Evolutionary conservation across 2,113 vertebrate species (phyloP).

Genomic region (Amphilophus citrinellus): DNA sequence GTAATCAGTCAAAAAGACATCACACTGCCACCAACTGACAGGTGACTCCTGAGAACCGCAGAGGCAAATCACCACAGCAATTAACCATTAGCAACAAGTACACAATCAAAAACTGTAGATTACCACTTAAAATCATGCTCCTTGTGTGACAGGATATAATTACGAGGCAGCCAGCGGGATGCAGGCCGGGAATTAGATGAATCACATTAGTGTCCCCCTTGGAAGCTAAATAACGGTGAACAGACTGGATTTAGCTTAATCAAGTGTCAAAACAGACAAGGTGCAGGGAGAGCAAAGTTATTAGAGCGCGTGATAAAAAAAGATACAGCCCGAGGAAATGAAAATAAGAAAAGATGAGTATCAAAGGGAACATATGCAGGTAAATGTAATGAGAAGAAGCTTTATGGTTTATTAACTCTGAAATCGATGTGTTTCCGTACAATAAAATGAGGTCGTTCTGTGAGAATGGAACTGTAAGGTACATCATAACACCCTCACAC

Average conservation of each 20-base stretch:
- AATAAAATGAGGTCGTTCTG: conserved; percentile 35
- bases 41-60: not conserved
- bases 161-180: conserved; percentile 3
- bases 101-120: conserved; percentile 13
- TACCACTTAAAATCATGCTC: not conserved
- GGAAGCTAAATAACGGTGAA: not conserved
- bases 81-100: conserved; percentile 5
- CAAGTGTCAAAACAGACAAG: conserved; percentile 21
- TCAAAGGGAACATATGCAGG: not conserved
- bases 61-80: conserved; percentile 18
- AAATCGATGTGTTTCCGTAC: conserved; percentile 14
- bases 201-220: conserved; percentile 4
- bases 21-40: not conserved
- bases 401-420: conserved; percentile 59
- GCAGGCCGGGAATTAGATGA: not conserved
- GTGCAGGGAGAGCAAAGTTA: not conserved
- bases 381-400: conserved; percentile 34
- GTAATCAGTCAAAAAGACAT: not conserved
- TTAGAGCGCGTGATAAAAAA: not conserved
- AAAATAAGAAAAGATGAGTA: not conserved
- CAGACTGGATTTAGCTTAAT: conserved; percentile 33
- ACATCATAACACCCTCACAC: conserved; percentile 28
- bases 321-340: not conserved
- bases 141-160: conserved; percentile 40
- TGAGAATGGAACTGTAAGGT: conserved; percentile 40